phyloP scores from a whole-genome alignment of 2,888 invertebrate species.

The Neelides folsomi region DNA sequence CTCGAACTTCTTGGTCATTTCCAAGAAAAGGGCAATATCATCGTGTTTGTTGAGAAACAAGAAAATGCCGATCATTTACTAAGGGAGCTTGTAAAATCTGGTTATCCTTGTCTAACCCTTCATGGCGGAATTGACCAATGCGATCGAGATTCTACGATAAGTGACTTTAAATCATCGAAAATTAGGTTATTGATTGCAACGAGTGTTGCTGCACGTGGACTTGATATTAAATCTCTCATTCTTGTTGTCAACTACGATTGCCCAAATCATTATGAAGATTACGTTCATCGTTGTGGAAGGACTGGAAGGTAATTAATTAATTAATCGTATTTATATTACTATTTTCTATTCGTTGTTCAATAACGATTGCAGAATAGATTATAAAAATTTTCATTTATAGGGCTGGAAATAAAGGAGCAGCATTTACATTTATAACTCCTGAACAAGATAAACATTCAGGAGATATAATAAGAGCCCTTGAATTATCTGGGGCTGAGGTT shows the following conservation, averaged over 20 bases:
- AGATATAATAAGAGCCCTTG: conserved; percentile 82
- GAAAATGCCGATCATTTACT: conserved; percentile 87
- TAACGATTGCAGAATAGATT: background rate
- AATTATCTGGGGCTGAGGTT: conserved; percentile 61
- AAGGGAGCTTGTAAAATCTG: conserved; percentile 89
- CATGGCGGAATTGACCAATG: conserved; percentile 99
- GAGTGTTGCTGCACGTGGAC: conserved; percentile 91
- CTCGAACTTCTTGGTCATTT: conserved; percentile 92
- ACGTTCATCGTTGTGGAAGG: conserved; percentile 91
- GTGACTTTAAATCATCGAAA: conserved; percentile 92
- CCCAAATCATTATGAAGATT: conserved; percentile 99
- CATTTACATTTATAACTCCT: conserved; percentile 91
- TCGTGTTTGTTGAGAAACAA: conserved; percentile 97
- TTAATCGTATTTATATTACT: background rate
- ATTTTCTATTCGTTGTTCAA: background rate
- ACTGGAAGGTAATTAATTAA: conserved; percentile 55
- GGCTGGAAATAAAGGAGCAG: conserved; percentile 90
- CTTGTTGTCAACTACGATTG: conserved; percentile 98
- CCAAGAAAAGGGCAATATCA: conserved; percentile 80
- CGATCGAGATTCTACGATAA: conserved; percentile 93
- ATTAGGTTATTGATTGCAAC: conserved; percentile 86
- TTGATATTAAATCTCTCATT: conserved; percentile 97
- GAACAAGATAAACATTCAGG: conserved; percentile 89
- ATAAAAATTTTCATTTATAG: conserved; percentile 39
- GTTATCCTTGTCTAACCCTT: conserved; percentile 90